Conservation (phyloP, 1,140 invertebrate genomes). For the Grapholita molesta region DNA sequence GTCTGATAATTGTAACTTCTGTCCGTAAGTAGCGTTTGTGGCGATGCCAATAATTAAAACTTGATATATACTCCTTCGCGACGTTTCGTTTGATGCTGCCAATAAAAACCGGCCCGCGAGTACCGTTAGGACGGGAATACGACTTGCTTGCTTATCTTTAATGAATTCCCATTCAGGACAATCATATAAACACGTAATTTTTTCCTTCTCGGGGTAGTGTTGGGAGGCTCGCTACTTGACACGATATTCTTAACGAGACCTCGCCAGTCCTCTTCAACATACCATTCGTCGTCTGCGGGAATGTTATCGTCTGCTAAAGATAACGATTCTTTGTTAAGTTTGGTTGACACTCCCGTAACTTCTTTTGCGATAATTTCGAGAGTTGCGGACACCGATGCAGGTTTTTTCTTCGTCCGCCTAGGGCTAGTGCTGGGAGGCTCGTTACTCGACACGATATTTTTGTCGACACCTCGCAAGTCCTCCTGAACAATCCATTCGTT, state of each 20-base stretch:
- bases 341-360: too few relatives aligned
- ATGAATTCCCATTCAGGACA: not conserved
- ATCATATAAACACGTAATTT: not conserved
- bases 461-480: slow-evolving; percentile 15
- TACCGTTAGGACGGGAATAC: not conserved
- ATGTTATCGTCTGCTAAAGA: slow-evolving; percentile 22
- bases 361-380: too few relatives aligned
- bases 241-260: not conserved
- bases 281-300: slow-evolving; percentile 17
- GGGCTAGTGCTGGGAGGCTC: not conserved
- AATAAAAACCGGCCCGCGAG: not conserved
- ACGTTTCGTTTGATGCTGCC: not conserved
- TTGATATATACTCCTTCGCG: not conserved
- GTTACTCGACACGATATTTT: not conserved
- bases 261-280: slow-evolving; percentile 19
- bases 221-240: not conserved
- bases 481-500: slow-evolving; percentile 21
- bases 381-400: too few relatives aligned
- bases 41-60: not conserved
- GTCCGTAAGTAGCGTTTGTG: not conserved
- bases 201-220: not conserved
- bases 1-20: not conserved
- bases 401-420: too few relatives aligned
- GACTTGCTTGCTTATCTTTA: not conserved
- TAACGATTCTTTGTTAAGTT: too few relatives aligned